phyloP scores from a whole-genome alignment of 2,888 invertebrate species.

The Lasioglossum villosulum region DNA sequence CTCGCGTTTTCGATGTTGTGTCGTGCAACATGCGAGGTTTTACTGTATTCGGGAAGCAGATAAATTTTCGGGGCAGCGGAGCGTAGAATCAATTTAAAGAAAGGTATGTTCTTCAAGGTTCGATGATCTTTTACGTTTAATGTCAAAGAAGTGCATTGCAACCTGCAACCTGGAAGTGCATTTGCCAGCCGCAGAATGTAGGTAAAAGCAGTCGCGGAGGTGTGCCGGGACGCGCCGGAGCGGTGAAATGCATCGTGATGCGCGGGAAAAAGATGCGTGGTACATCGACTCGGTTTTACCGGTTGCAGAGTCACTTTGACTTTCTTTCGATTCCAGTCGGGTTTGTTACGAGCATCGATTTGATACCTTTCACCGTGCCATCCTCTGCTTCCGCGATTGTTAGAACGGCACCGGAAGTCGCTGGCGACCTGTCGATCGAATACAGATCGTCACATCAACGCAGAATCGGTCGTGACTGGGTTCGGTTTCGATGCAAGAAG shows the following conservation, averaged over 20 bases:
- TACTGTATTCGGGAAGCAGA: not conserved
- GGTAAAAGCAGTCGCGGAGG: slow-evolving; percentile 31
- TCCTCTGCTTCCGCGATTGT: slow-evolving; percentile 29
- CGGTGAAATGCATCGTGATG: slow-evolving; percentile 51
- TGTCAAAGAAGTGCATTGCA: slow-evolving; percentile 6
- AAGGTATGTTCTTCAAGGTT: not conserved
- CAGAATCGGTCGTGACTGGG: not conserved
- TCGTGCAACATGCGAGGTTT: not conserved
- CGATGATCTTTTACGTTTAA: not conserved
- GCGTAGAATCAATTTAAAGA: not conserved
- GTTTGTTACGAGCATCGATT: slow-evolving; percentile 28
- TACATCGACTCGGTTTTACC: slow-evolving; percentile 31
- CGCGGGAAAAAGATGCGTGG: slow-evolving; percentile 26
- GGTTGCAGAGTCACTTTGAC: slow-evolving; percentile 59
- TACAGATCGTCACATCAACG: not conserved
- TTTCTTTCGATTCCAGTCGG: slow-evolving; percentile 59
- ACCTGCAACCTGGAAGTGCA: slow-evolving; percentile 41
- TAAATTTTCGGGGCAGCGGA: not conserved
- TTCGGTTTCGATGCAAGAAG: not conserved
- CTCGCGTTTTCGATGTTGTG: not conserved
- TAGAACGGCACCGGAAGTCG: slow-evolving; percentile 13
- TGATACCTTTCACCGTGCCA: slow-evolving; percentile 62
- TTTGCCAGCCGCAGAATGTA: slow-evolving; percentile 3
- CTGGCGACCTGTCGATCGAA: slow-evolving; percentile 7
- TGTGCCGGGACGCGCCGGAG: slow-evolving; percentile 18